Evolutionary conservation across 2,888 invertebrate genomes (phyloP), one percentile per base, ranked within the genome.

Genomic region (Drosophila silvestris): DNA sequence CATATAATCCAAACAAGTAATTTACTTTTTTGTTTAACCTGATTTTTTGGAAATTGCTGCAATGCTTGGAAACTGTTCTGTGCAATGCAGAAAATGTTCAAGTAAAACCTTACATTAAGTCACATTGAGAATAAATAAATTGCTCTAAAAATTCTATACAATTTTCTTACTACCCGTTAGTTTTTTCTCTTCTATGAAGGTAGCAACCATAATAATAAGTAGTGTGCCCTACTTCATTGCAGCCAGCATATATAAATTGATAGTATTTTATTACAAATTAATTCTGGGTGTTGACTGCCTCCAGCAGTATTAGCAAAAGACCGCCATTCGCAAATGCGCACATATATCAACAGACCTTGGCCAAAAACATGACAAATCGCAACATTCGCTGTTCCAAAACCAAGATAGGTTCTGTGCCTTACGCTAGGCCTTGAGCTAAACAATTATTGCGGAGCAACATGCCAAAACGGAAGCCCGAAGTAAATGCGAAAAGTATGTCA

Each of bases 391-490:
- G 30, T 51, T 26, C 56, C 47, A 33, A 50, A 47, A 44, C 14
- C 5, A 16, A 39, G 51, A 33, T 50, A 32, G 54, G 12, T 44
- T 37, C 4, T 50, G 39, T 28, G 52, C 32, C 22, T 12, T 12
- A 22, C 22, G 4, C 14, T n/a, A 16, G 71, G 71, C 22, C 41
- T 37, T 33, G 50, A 37, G 37, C 33, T 12, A 41, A 26, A 19
- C 33, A 70, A 54, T 35, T 56, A 22, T 41, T 26, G 19, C 33
- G 44, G 28, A 26, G 30, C 3, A 33, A 74, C 41, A 53, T 81
- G 87, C 87, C 84, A 89, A 89, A 85, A 81, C 73, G 85, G 82
- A 89, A 79, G 64, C 64, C 37, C 70, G 54, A 72, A 73, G 84
- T 57, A 79, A 84, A 83, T 69, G 74, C 44, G 72, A 72, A 85